Percentiles rank a stretch among this genome's conserved stretches.
Evolutionary conservation across 2,888 invertebrate genomes (phyloP).

Genomic region (Uropetala carovei): DNA sequence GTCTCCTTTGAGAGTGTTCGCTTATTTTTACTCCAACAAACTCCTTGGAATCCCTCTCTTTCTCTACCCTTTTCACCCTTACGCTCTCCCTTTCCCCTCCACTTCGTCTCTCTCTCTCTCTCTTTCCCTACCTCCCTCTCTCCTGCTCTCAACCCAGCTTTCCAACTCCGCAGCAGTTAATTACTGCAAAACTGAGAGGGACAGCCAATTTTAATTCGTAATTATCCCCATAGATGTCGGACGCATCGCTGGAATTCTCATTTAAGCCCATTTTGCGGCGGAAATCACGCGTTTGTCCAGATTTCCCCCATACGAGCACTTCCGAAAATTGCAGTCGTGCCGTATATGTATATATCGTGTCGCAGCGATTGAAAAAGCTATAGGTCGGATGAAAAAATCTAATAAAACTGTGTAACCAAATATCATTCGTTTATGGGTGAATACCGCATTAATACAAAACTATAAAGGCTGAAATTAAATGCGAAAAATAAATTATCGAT

Average conservation of each 20-base stretch:
- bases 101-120: too few species aligned
- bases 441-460: too few species aligned
- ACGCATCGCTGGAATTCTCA: slow-evolving; percentile 14
- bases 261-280: neutral
- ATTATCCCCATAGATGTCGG: slow-evolving; percentile 16
- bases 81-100: too few species aligned
- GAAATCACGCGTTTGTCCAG: slow-evolving; percentile 16
- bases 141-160: too few species aligned
- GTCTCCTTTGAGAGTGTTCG: too few species aligned
- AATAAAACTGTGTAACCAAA: too few species aligned
- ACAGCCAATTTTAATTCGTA: slow-evolving; percentile 18
- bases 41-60: neutral
- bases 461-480: too few species aligned
- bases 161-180: neutral
- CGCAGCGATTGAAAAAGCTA: slow-evolving; percentile 14
- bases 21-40: neutral
- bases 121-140: too few species aligned
- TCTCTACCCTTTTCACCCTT: too few species aligned
- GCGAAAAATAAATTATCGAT: too few species aligned
- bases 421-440: too few species aligned
- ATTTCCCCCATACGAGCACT: slow-evolving; percentile 13
- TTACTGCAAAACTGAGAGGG: slow-evolving; percentile 1
- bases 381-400: slow-evolving; percentile 25
- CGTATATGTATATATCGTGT: too few species aligned
- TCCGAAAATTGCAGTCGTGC: neutral